phyloP scores from a whole-genome alignment of 2,888 invertebrate genomes.

The Mesopsocus fuscifrons region DNA sequence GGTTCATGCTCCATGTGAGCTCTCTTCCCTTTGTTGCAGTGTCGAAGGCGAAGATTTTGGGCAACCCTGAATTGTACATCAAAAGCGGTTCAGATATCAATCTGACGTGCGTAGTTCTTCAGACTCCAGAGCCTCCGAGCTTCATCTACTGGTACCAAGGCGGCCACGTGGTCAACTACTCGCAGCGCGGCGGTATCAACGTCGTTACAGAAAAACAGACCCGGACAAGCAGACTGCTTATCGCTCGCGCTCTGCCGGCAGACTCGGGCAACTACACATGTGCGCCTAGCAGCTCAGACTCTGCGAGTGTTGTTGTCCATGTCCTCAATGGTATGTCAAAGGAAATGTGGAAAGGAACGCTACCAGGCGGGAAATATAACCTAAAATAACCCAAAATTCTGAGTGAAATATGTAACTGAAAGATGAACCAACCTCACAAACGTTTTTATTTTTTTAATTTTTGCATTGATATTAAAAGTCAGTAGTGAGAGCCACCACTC shows the following conservation, averaged over 20 bases:
- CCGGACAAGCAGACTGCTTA: constrained; percentile 30
- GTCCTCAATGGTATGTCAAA: constrained; percentile 46
- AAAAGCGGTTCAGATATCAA: constrained; percentile 83
- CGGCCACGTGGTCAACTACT: constrained; percentile 35
- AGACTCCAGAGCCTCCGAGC: constrained; percentile 65
- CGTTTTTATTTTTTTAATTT: no score
- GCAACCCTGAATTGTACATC: constrained; percentile 69
- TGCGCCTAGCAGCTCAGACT: constrained; percentile 43
- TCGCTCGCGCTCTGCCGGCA: constrained; percentile 38
- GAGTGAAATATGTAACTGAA: no score
- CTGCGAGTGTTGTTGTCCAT: constrained; percentile 65
- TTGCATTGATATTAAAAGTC: no score
- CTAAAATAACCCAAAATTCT: no score
- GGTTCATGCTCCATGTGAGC: not conserved
- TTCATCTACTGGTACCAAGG: constrained; percentile 43
- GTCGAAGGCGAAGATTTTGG: constrained; percentile 73
- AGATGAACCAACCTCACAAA: no score
- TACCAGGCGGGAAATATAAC: no score
- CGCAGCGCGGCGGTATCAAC: constrained; percentile 33
- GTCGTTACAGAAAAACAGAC: constrained; percentile 33
- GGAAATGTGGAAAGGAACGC: no score
- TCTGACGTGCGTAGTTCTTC: constrained; percentile 68
- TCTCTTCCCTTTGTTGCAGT: constrained; percentile 35
- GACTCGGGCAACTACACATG: constrained; percentile 47
- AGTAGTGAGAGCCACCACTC: no score